These are phyloP conservation scores for Chrysogorgia sp. DNA, from an alignment of 92 coral and sea anemone genomes.

Conservation along the genomic window DNA sequence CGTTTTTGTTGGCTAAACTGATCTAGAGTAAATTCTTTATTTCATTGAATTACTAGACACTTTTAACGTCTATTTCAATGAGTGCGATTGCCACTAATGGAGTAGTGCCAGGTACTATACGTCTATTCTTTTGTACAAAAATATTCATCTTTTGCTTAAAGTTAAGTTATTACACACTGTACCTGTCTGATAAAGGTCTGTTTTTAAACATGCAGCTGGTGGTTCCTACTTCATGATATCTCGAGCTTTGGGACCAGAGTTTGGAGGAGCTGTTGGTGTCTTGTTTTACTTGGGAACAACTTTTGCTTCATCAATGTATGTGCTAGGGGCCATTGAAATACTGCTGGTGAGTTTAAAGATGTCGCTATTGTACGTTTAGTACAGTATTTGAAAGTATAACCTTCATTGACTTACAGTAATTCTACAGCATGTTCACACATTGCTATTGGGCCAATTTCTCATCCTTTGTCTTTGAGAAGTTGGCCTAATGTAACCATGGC, in stretches of 20 bases:
- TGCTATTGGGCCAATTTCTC: no score
- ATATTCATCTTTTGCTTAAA: neutral
- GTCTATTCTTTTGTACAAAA: neutral
- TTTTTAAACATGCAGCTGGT: constrained; percentile 65
- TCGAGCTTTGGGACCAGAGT: constrained; percentile 98
- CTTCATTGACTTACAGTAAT: no score
- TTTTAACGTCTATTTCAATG: constrained; percentile 95
- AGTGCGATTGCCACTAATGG: constrained; percentile 99
- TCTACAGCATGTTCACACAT: no score
- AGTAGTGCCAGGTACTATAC: constrained; percentile 86
- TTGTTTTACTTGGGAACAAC: constrained; percentile 97
- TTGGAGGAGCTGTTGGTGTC: constrained; percentile 99
- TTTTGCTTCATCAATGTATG: constrained; percentile 97
- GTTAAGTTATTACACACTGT: neutral
- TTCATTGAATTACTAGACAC: constrained; percentile 67
- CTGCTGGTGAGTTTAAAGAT: constrained; percentile 70
- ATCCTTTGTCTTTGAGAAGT: no score
- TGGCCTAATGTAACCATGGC: no score
- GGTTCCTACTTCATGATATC: constrained; percentile 99
- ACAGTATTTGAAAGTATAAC: neutral
- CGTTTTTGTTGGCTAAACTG: neutral
- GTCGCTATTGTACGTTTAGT: neutral
- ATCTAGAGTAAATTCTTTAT: neutral
- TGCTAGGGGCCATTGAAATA: constrained; percentile 96
- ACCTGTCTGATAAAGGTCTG: neutral